phyloP scores from a whole-genome alignment of 2,113 vertebrate species.

The Rallus limicola region DNA sequence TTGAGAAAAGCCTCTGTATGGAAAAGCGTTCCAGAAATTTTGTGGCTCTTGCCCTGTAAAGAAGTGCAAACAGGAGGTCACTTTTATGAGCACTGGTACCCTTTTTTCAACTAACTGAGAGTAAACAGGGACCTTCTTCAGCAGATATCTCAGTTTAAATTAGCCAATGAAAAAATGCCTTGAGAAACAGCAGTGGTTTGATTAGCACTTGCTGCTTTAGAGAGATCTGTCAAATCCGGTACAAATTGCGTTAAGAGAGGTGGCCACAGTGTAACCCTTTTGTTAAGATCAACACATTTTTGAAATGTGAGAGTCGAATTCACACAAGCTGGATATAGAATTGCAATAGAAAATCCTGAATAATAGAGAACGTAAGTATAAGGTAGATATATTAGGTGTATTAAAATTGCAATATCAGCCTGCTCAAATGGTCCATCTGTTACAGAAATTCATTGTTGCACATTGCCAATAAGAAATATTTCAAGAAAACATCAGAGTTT shows the following conservation, averaged over 20 bases:
- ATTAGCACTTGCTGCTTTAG: background rate
- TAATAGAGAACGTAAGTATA: background rate
- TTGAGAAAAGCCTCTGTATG: background rate
- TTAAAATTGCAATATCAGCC: background rate
- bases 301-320: background rate
- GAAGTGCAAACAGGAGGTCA: background rate
- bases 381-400: background rate
- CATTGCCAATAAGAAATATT: rapidly evolving
- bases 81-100: background rate
- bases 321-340: background rate
- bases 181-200: background rate
- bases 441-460: background rate
- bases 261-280: background rate
- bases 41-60: background rate
- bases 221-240: background rate
- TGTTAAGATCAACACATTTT: background rate
- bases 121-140: background rate
- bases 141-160: background rate
- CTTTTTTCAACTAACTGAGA: background rate
- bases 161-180: background rate
- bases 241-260: background rate
- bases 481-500: background rate
- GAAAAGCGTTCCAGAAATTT: background rate
- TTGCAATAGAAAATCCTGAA: background rate
- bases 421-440: background rate